Conservation (phyloP, 2,797 vertebrate genomes). For the Sebastiscus tertius region DNA sequence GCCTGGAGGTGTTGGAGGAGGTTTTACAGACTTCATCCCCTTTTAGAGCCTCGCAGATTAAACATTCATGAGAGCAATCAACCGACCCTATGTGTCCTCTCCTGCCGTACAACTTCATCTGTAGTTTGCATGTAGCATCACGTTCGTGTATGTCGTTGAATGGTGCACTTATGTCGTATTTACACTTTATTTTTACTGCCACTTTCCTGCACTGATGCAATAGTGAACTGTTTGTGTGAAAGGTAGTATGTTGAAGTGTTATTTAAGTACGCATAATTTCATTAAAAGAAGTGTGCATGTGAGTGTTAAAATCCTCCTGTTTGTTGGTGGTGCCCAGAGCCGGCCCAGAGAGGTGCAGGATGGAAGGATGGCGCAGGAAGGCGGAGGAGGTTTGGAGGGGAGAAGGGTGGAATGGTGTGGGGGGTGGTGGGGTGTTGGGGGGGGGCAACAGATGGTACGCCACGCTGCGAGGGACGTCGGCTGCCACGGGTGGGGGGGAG, state of each 20-base stretch:
- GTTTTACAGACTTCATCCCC: conserved; percentile 76
- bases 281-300: not conserved
- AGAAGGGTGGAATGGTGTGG: conserved; percentile 54
- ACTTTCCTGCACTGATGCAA: not conserved
- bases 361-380: conserved; percentile 61
- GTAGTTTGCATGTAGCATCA: conserved; percentile 37
- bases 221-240: not conserved
- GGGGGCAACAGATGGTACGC: conserved; percentile 82
- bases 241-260: not conserved
- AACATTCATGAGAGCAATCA: conserved; percentile 80
- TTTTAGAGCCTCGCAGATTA: conserved; percentile 73
- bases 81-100: conserved; percentile 65
- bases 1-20: conserved; percentile 78
- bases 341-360: conserved; percentile 51
- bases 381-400: conserved; percentile 56
- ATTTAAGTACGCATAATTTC: not conserved
- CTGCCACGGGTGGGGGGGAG: conserved; percentile 71
- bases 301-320: conserved; percentile 46
- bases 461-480: conserved; percentile 82
- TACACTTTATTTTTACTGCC: not conserved
- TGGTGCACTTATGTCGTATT: not conserved
- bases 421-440: conserved; percentile 16
- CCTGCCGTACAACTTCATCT: conserved; percentile 63
- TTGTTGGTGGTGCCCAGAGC: conserved; percentile 47
- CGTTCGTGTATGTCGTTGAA: not conserved